Conservation (phyloP, 2,888 invertebrate species). For the Orthonychiurus folsomi region DNA sequence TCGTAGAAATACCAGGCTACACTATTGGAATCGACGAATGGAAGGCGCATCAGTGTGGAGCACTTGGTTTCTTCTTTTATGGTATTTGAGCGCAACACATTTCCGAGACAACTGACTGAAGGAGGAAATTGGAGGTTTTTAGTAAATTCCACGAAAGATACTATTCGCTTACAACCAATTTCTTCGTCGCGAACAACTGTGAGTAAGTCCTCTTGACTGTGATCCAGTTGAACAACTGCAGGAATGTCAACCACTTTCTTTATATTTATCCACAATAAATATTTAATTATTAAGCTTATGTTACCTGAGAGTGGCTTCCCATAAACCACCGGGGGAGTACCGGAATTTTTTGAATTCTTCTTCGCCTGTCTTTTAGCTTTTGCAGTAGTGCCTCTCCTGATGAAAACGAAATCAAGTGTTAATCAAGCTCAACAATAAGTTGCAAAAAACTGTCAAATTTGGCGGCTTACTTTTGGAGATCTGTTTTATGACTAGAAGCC, state of each 20-base stretch:
- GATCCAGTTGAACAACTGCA: background rate
- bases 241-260: background rate
- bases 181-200: background rate
- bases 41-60: background rate
- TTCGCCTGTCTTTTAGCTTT: background rate
- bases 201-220: no score
- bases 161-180: background rate
- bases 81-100: background rate
- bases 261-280: background rate
- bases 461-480: background rate
- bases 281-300: background rate
- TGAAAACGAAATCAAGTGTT: no score
- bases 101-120: background rate
- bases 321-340: background rate
- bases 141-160: background rate
- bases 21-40: background rate
- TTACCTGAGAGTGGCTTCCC: background rate
- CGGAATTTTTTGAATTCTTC: background rate
- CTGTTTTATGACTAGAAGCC: background rate
- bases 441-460: no score
- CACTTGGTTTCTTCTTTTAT: background rate
- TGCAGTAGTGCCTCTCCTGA: no score
- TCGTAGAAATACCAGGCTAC: background rate
- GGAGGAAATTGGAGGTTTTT: background rate
- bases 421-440: no score